Evolutionary conservation across 2,113 vertebrate genomes (phyloP).

Genomic region (Canis aureus): DNA sequence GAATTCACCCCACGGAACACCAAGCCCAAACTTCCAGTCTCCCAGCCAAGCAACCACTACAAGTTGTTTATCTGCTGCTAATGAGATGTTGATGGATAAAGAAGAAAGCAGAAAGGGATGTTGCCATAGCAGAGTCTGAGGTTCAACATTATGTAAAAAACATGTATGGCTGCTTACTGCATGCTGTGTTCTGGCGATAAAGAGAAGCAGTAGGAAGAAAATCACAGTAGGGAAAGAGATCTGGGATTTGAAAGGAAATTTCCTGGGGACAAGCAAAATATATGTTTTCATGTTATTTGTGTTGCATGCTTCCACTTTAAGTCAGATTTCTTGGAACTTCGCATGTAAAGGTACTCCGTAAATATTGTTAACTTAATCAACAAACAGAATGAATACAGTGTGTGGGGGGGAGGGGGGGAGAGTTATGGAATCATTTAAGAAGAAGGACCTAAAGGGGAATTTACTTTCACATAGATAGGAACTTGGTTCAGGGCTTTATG

Average conservation of each 20-base stretch:
- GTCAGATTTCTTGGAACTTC: neutral
- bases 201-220: constrained; percentile 9
- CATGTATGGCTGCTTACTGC: neutral
- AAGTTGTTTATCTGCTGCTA: neutral
- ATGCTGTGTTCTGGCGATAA: neutral
- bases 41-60: neutral
- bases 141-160: neutral
- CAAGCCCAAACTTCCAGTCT: neutral
- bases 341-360: neutral
- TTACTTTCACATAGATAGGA: neutral
- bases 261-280: neutral
- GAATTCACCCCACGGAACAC: neutral
- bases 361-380: neutral
- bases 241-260: neutral
- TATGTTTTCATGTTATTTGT: neutral
- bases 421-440: neutral
- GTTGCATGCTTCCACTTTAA: neutral
- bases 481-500: neutral
- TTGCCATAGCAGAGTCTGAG: neutral
- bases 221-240: neutral
- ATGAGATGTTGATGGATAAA: neutral
- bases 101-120: neutral
- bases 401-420: too few species aligned
- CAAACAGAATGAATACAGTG: neutral
- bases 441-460: neutral